Evolutionary conservation across 2,888 invertebrate species (phyloP).

Genomic region (Polyommatus icarus): DNA sequence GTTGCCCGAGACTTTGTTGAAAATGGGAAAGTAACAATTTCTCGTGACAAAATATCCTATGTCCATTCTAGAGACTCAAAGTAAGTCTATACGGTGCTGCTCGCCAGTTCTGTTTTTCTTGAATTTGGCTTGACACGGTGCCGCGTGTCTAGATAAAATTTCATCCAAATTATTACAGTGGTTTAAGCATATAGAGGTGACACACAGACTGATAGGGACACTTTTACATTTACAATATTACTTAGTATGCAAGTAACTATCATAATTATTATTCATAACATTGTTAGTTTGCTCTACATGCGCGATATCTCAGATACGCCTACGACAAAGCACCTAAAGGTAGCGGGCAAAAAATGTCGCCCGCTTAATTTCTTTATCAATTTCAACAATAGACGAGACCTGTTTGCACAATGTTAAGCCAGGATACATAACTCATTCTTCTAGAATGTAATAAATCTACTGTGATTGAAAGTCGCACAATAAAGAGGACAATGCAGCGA

Average conservation of each 20-base stretch:
- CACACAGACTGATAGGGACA: background rate
- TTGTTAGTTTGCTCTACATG: background rate
- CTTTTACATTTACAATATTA: background rate
- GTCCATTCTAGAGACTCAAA: background rate
- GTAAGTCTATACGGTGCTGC: no score
- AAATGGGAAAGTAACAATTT: no score
- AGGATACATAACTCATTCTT: background rate
- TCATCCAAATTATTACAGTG: background rate
- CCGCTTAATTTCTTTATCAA: background rate
- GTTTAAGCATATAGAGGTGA: no score
- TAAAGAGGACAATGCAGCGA: background rate
- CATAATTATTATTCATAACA: background rate
- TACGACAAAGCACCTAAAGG: background rate
- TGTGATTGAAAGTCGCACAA: background rate
- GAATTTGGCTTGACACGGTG: no score
- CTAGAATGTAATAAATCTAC: background rate
- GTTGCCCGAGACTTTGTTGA: no score
- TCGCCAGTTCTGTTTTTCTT: no score
- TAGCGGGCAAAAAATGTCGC: background rate
- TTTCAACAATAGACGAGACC: background rate
- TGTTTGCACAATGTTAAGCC: background rate
- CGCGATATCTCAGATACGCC: background rate
- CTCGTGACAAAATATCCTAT: background rate
- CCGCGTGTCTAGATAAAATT: background rate
- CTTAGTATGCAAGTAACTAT: background rate